These are phyloP conservation scores for Trachymyrmex cornetzi DNA, from an alignment of 1,140 invertebrate species.

Conservation along the genomic window DNA sequence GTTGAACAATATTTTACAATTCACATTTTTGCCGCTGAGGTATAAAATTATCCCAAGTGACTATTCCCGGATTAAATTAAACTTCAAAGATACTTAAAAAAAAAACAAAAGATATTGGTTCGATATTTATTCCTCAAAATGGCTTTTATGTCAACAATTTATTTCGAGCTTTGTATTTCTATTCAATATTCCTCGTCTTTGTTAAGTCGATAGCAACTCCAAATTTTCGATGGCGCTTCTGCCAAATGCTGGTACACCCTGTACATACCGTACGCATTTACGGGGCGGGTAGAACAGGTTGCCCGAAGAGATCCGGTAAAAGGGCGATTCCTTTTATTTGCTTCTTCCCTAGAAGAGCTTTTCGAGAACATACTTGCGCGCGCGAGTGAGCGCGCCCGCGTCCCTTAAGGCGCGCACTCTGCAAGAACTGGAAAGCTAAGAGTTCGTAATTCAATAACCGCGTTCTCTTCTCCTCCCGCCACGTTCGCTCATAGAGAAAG, in stretches of 20 bases:
- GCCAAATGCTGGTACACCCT: neutral
- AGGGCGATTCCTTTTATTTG: constrained; percentile 80
- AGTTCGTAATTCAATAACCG: constrained; percentile 86
- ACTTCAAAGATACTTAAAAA: neutral
- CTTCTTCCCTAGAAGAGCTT: constrained; percentile 79
- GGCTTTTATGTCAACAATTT: neutral
- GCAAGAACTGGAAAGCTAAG: constrained; percentile 86
- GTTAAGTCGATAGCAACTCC: neutral
- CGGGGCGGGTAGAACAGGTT: constrained; percentile 43
- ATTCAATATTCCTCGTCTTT: neutral
- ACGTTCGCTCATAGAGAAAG: constrained; percentile 73
- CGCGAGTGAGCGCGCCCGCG: constrained; percentile 67
- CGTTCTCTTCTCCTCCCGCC: constrained; percentile 76
- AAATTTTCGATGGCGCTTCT: constrained; percentile 12
- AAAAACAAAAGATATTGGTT: neutral
- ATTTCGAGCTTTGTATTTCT: neutral
- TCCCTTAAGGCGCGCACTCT: constrained; percentile 83
- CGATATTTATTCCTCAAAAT: neutral
- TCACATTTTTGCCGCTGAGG: no score
- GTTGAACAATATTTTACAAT: no score
- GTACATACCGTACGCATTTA: constrained; percentile 56
- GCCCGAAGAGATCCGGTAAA: constrained; percentile 72
- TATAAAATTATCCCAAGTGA: no score
- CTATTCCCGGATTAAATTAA: neutral
- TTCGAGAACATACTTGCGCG: constrained; percentile 83